Conservation (phyloP, 2,888 invertebrate species). For the Brachyptera putata region DNA sequence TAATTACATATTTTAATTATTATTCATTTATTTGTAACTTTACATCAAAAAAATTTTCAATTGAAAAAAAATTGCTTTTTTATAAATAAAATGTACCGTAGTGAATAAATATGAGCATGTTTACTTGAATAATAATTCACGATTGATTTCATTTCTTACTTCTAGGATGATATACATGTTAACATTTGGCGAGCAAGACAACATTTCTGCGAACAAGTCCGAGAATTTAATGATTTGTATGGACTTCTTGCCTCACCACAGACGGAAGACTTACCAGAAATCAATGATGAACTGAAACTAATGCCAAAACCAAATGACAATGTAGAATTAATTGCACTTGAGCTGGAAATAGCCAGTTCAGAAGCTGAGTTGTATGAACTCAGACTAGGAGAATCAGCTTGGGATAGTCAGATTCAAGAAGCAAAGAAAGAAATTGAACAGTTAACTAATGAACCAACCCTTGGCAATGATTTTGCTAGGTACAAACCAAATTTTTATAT, state of each 20-base stretch:
- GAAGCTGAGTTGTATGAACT: not conserved
- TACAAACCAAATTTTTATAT: no score
- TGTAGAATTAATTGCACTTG: constrained; percentile 3
- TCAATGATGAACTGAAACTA: not conserved
- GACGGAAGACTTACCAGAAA: not conserved
- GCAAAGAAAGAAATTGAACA: not conserved
- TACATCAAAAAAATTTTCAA: no score
- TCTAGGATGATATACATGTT: not conserved
- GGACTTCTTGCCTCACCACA: not conserved
- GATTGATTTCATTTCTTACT: not conserved
- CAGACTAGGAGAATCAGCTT: not conserved
- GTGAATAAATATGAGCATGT: no score
- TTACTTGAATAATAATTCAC: not conserved
- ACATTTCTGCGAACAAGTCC: constrained; percentile 13
- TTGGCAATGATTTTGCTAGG: not conserved
- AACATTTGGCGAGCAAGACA: constrained; percentile 1
- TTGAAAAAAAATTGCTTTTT: no score
- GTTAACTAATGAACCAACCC: not conserved
- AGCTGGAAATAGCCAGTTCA: not conserved
- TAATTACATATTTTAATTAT: no score
- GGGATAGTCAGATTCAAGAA: not conserved
- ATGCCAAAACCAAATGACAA: not conserved
- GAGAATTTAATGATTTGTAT: not conserved
- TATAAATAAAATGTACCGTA: no score
- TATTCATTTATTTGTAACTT: no score